These are phyloP conservation scores for Epistrophe grossulariae DNA, from an alignment of 2,888 invertebrate genomes.

Conservation along the genomic window DNA sequence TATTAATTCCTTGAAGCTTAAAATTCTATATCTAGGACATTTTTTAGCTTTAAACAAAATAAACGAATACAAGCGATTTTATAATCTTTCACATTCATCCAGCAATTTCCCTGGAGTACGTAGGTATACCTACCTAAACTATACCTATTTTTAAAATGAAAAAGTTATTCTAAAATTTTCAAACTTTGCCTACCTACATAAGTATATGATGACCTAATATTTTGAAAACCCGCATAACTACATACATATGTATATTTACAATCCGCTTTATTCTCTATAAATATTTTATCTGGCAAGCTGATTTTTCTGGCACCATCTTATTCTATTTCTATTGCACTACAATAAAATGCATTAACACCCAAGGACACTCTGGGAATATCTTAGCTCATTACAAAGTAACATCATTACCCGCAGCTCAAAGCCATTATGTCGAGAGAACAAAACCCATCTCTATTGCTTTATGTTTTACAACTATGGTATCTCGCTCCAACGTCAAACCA, in stretches of 20 bases:
- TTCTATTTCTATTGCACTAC: slow-evolving; percentile 59
- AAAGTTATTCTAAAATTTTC: not conserved
- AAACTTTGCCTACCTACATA: not conserved
- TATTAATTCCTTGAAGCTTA: too few relatives aligned
- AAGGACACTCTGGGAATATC: slow-evolving; percentile 58
- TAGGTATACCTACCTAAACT: too few relatives aligned
- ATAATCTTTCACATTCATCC: too few relatives aligned
- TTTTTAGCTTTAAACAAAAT: too few relatives aligned
- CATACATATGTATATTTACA: not conserved
- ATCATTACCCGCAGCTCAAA: slow-evolving; percentile 50
- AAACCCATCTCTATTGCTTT: slow-evolving; percentile 37
- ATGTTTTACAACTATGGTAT: slow-evolving; percentile 20
- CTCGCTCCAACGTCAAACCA: not conserved
- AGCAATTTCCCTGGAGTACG: too few relatives aligned
- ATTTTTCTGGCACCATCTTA: slow-evolving; percentile 41
- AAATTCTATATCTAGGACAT: too few relatives aligned
- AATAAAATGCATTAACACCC: slow-evolving; percentile 65
- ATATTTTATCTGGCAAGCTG: not conserved
- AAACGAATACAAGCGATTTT: too few relatives aligned
- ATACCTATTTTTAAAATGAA: not conserved
- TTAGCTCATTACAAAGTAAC: slow-evolving; percentile 65
- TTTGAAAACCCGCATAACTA: not conserved
- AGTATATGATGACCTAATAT: slow-evolving; percentile 15
- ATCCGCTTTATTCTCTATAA: not conserved
- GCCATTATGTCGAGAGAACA: slow-evolving; percentile 43